Evolutionary conservation across 1,140 invertebrate genomes (phyloP).

Genomic region (Microplitis mediator): DNA sequence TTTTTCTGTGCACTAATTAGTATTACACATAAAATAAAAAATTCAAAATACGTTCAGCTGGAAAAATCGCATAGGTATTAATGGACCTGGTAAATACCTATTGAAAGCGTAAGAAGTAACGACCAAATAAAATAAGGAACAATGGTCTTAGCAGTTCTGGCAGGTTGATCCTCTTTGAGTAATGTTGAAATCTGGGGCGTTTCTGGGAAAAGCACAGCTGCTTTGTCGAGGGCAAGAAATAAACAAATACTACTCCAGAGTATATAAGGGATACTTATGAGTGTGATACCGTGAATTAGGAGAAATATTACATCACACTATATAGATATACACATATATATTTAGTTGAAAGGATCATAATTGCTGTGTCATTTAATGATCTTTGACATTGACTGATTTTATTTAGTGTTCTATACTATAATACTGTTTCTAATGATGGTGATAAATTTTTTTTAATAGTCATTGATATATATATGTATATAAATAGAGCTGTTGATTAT

Average conservation of each 20-base stretch:
- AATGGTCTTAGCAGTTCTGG: conserved; percentile 47
- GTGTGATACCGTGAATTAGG: conserved; percentile 1
- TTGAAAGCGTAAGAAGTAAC: conserved; percentile 45
- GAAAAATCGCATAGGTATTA: no score
- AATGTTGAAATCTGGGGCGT: conserved; percentile 64
- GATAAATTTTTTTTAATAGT: no score
- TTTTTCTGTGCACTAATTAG: no score
- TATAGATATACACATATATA: not conserved
- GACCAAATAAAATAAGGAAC: conserved; percentile 43
- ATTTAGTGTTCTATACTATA: no score
- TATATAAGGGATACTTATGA: conserved; percentile 5
- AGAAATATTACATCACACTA: not conserved
- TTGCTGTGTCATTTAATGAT: conserved; percentile 21
- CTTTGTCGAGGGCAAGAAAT: conserved; percentile 31
- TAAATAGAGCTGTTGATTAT: no score
- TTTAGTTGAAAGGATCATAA: not conserved
- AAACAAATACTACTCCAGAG: not conserved
- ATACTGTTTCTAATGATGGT: no score
- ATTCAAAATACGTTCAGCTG: not conserved
- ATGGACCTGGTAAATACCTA: not conserved
- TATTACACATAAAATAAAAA: no score
- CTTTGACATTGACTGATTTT: conserved; percentile 28
- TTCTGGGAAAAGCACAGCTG: conserved; percentile 58
- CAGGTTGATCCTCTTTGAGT: conserved; percentile 62
- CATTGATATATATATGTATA: no score